These are phyloP conservation scores for Pantala flavescens DNA, from an alignment of 1,140 invertebrate species.

Conservation along the genomic window DNA sequence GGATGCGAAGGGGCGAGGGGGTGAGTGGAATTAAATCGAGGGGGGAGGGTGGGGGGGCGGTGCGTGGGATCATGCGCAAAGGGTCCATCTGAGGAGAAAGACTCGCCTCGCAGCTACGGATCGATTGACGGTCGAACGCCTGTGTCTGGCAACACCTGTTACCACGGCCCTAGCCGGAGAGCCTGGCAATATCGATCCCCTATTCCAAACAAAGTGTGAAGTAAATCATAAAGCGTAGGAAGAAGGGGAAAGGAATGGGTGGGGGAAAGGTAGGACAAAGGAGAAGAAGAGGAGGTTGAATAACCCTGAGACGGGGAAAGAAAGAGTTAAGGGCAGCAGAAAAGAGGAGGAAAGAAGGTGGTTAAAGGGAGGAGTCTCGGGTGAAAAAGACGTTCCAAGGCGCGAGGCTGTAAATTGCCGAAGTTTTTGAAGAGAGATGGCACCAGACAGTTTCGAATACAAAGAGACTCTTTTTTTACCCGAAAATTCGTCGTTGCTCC, in stretches of 20 bases:
- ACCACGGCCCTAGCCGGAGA: background rate
- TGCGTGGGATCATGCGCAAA: background rate
- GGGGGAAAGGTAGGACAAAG: background rate
- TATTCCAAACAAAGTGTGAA: conserved; percentile 10
- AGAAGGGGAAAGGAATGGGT: background rate
- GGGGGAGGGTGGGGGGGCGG: background rate
- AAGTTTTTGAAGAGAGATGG: background rate
- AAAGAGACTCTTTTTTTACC: background rate
- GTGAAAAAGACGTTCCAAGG: background rate
- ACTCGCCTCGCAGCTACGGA: background rate
- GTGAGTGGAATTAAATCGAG: background rate
- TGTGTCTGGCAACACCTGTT: background rate
- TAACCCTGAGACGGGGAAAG: no score
- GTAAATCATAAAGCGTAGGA: conserved; percentile 2
- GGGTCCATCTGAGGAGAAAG: background rate
- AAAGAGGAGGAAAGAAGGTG: background rate
- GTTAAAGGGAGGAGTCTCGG: background rate
- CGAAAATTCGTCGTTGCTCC: background rate
- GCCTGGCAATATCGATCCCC: background rate
- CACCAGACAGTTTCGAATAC: no score
- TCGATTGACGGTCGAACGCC: background rate
- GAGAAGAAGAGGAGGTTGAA: background rate
- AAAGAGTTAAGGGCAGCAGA: background rate
- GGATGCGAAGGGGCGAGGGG: background rate
- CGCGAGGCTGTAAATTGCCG: background rate